A percentile compares a stretch with the other conserved stretches of the same genome.
phyloP scores from a whole-genome alignment of 2,113 vertebrate species.

The Cyphomyrus plagiostoma region DNA sequence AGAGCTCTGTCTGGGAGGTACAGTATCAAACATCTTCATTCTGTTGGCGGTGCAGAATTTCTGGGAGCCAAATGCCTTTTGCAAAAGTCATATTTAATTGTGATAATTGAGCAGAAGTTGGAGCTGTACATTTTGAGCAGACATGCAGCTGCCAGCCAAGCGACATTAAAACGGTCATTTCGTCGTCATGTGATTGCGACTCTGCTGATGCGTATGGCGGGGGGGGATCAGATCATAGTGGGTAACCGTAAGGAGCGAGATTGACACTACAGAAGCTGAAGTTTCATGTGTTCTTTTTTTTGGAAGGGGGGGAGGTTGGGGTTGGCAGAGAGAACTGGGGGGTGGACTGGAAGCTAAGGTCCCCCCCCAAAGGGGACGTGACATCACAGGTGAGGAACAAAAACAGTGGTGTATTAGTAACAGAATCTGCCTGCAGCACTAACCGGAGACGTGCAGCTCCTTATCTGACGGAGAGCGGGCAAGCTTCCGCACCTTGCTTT shows the following conservation, averaged over 20 bases:
- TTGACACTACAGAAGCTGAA: conserved; percentile 30
- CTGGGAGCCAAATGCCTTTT: background rate
- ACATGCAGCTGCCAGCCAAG: background rate
- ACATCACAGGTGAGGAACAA: conserved; percentile 61
- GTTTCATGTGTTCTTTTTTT: conserved; percentile 31
- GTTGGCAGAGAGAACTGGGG: conserved; percentile 20
- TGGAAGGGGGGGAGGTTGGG: background rate
- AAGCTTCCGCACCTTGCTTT: conserved; percentile 57
- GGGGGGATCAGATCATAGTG: background rate
- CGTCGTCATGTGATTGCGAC: background rate
- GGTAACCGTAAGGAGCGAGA: background rate
- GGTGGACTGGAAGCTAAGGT: conserved; percentile 56
- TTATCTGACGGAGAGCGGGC: conserved; percentile 68
- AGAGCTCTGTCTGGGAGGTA: background rate
- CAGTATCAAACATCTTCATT: background rate
- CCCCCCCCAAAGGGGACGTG: conserved; percentile 49
- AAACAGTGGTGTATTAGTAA: conserved; percentile 79
- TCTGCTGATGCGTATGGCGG: conserved; percentile 6
- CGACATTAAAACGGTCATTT: background rate
- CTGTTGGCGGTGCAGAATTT: background rate
- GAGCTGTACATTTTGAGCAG: background rate
- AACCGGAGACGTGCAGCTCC: conserved; percentile 67
- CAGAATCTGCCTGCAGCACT: conserved; percentile 70
- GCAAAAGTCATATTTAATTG: conserved; percentile 1
- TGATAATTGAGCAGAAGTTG: background rate